These are phyloP conservation scores for Borostomias antarcticus DNA, from an alignment of 2,797 vertebrate species.

Conservation along the genomic window DNA sequence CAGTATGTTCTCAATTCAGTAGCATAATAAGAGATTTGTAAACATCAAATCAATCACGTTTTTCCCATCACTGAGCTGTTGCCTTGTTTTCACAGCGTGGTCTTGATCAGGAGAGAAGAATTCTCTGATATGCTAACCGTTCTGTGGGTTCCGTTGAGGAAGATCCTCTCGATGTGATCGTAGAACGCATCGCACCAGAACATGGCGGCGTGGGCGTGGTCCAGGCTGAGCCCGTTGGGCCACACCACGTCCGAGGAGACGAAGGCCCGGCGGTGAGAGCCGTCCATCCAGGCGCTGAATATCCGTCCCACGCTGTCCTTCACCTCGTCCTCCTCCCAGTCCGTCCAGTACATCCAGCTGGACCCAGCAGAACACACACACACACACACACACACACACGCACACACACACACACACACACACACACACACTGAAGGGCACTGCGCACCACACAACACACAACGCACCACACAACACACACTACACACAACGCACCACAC, in stretches of 20 bases:
- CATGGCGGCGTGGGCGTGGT: slow-evolving; percentile 70
- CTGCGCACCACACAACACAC: too few species aligned
- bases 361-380: background rate
- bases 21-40: too few species aligned
- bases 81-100: background rate
- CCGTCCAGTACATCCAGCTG: slow-evolving; percentile 92
- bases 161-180: slow-evolving; percentile 87
- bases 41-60: too few species aligned
- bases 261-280: slow-evolving; percentile 82
- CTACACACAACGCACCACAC: too few species aligned
- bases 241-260: slow-evolving; percentile 87
- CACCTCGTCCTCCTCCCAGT: slow-evolving; percentile 89
- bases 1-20: too few species aligned
- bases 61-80: background rate
- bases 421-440: too few species aligned
- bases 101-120: slow-evolving; percentile 8
- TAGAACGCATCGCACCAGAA: slow-evolving; percentile 91
- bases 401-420: too few species aligned
- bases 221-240: slow-evolving; percentile 87
- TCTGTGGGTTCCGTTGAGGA: slow-evolving; percentile 84
- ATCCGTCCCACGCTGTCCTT: slow-evolving; percentile 86
- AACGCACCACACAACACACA: too few species aligned
- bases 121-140: slow-evolving; percentile 73
- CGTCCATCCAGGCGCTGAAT: slow-evolving; percentile 89
- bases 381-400: too few species aligned